Conservation (phyloP, 64 coral and sea anemone species). For the Platygyra sinensis region DNA sequence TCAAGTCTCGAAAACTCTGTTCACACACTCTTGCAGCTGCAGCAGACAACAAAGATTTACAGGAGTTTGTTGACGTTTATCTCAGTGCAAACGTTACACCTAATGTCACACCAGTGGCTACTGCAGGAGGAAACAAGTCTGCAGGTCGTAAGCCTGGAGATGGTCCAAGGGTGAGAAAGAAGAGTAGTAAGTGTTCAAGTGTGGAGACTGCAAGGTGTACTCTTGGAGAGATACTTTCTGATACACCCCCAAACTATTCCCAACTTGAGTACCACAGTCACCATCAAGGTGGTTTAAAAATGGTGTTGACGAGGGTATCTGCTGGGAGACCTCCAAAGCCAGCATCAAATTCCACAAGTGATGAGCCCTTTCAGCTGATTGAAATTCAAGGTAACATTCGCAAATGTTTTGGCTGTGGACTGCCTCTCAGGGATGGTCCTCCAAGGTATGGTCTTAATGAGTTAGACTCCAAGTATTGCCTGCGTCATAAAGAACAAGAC, state of each 20-base stretch:
- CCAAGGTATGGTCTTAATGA: background rate
- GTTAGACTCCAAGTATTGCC: slow-evolving; percentile 32
- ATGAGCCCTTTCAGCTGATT: slow-evolving; percentile 38
- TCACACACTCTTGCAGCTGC: slow-evolving; percentile 51
- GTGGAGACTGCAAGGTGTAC: background rate
- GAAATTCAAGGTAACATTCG: slow-evolving; percentile 58
- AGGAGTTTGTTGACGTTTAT: slow-evolving; percentile 15
- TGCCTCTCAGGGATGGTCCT: slow-evolving; percentile 22
- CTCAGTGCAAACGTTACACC: background rate
- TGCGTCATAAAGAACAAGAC: slow-evolving; percentile 49
- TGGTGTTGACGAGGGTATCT: too few species aligned
- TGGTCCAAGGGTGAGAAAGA: slow-evolving; percentile 40
- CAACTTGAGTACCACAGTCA: slow-evolving; percentile 60
- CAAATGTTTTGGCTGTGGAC: slow-evolving; percentile 35
- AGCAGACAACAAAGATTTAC: background rate
- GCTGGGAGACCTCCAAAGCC: too few species aligned
- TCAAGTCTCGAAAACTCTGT: slow-evolving; percentile 27
- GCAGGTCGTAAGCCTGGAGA: slow-evolving; percentile 44
- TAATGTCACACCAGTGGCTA: background rate
- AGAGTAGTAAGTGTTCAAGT: background rate
- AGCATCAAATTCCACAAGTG: background rate
- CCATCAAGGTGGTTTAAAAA: too few species aligned
- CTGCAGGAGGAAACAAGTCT: slow-evolving; percentile 40
- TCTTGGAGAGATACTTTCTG: slow-evolving; percentile 41
- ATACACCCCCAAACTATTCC: slow-evolving; percentile 20